Base-by-base conservation (phyloP, 2,113 vertebrate genomes). In the Tonatia bakeri region DNA sequence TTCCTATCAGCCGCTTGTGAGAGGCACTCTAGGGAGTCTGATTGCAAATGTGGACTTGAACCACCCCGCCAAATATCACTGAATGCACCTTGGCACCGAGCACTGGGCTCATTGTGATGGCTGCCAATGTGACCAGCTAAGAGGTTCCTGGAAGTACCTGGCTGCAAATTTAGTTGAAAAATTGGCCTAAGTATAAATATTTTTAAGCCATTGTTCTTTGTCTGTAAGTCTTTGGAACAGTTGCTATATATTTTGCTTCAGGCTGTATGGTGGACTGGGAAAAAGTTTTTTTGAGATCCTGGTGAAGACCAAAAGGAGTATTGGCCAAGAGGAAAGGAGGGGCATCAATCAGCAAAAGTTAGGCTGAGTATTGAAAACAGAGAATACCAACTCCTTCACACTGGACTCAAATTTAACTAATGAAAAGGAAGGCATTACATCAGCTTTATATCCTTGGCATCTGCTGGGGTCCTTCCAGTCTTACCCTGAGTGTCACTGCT, bases 381-480 rank as follows among this genome's bases (percentile, higher is more conserved):
- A 64, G 33, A 43, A 36, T 31, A 31, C 13, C 4, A 11, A 13
- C 52, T 28, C 75, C 50, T 76, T 52, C 36, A 24, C 22, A 4
- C 4, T 2, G 20, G 38, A 93, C 14, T 20, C n/a, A 17, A n/a
- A 33, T 17, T 17, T 45, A 28, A 26, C n/a, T 19, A 40, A 52
- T 7, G 45, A 47, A 56, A 20, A 72, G 11, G 38, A 73, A 24
- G 16, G 88, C 31, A 7, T 4, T 40, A 28, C 17, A 19, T 26
- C 73, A 17, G 2, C 15, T 3, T 15, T 7, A 9, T 24, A 12
- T 7, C 2, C 1, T 26, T 4, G 19, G 7, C n/a, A 1, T 13
- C 45, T 69, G 26, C 15, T 2, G 3, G 4, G 24, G 9, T 19
- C 20, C 14, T 64, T 15, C 43, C 11, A 40, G 52, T 19, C 14